A percentile compares a stretch with the other conserved stretches of the same genome.
phyloP scores from a whole-genome alignment of 2,113 vertebrate genomes.

The Eleginops maclovinus region DNA sequence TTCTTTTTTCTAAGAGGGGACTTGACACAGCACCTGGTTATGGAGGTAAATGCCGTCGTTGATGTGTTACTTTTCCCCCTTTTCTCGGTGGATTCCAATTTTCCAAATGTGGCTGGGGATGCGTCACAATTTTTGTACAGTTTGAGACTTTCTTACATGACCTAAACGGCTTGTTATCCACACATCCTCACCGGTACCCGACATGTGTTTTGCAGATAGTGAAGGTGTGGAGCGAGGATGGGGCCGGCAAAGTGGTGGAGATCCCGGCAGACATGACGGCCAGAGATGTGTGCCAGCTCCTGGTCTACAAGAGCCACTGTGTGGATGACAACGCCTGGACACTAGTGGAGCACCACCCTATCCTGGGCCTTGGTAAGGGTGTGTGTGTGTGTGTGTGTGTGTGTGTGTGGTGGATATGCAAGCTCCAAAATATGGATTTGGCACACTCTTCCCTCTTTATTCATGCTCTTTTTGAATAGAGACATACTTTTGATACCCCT shows the following conservation, averaged over 20 bases:
- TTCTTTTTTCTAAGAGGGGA: conserved; percentile 38
- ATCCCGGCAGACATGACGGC: conserved; percentile 95
- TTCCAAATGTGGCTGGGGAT: conserved; percentile 3
- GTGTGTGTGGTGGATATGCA: neutral
- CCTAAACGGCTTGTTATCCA: neutral
- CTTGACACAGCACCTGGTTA: conserved; percentile 53
- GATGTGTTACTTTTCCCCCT: conserved; percentile 9
- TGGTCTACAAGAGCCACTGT: conserved; percentile 98
- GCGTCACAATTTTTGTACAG: neutral
- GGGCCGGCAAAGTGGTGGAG: conserved; percentile 96
- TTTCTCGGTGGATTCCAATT: conserved; percentile 9
- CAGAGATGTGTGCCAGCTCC: conserved; percentile 96
- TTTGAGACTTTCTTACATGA: conserved; percentile 9
- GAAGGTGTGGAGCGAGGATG: conserved; percentile 98
- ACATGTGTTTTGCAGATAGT: conserved; percentile 88
- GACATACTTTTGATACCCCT: neutral
- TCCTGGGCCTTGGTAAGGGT: conserved; percentile 91
- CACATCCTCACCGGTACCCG: neutral
- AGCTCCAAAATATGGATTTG: neutral
- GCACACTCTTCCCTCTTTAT: neutral
- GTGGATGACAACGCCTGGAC: conserved; percentile 98
- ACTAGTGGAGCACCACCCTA: conserved; percentile 95
- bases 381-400: neutral
- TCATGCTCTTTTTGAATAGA: neutral
- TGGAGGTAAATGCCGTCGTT: conserved; percentile 72